Percentiles rank a stretch among this genome's conserved stretches.
These are phyloP conservation scores for Mantis religiosa DNA, from an alignment of 2,888 invertebrate species.

Conservation along the genomic window DNA sequence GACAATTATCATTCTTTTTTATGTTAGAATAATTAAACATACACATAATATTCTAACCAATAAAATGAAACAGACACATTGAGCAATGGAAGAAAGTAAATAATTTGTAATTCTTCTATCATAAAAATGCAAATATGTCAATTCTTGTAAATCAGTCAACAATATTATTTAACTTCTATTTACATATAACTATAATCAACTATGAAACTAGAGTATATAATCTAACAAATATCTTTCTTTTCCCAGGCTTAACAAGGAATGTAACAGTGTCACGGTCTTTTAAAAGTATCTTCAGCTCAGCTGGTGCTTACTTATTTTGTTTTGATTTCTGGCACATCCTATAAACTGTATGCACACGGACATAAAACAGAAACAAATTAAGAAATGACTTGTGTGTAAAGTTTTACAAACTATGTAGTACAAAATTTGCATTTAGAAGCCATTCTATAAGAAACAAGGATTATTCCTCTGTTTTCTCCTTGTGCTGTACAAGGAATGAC, in stretches of 20 bases:
- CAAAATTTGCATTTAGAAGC: not conserved
- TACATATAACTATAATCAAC: conserved; percentile 7
- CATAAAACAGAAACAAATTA: not conserved
- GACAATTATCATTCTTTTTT: not conserved
- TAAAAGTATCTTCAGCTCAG: not conserved
- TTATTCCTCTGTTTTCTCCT: not conserved
- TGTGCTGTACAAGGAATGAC: not conserved
- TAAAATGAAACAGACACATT: not conserved
- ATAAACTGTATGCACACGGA: not conserved
- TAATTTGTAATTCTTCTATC: not conserved
- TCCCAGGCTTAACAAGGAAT: not conserved
- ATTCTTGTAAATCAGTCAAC: conserved; percentile 5
- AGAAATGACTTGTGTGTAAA: not conserved
- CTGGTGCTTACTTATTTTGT: not conserved
- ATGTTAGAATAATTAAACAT: not conserved
- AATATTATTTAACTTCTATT: conserved; percentile 1
- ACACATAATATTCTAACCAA: not conserved
- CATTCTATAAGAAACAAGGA: not conserved
- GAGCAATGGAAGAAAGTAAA: not conserved
- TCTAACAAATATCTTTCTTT: not conserved
- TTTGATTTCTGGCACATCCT: not conserved
- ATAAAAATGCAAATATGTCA: conserved; percentile 5
- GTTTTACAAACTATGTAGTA: not conserved
- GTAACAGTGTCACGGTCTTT: not conserved
- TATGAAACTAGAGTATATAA: conserved; percentile 9